These are phyloP conservation scores for Metopia argyrocephala DNA, from an alignment of 2,888 invertebrate genomes.

Conservation along the genomic window DNA sequence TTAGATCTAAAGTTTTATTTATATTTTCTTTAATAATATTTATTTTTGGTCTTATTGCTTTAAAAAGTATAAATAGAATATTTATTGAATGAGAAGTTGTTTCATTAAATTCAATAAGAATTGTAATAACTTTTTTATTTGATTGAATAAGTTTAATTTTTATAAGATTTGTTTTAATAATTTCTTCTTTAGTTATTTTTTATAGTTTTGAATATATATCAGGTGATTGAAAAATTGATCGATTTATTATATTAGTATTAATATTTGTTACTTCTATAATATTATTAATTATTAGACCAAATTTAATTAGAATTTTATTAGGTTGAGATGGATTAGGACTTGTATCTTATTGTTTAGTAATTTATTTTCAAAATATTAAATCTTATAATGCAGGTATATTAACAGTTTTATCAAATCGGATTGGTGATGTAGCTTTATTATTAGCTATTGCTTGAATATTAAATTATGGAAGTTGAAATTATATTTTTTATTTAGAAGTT, in stretches of 20 bases:
- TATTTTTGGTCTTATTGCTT: conserved; percentile 78
- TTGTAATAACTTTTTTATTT: conserved; percentile 81
- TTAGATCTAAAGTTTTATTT: conserved; percentile 80
- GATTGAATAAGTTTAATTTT: conserved; percentile 84
- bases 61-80: conserved; percentile 78
- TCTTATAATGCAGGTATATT: conserved; percentile 86
- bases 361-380: conserved; percentile 81
- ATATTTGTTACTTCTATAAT: conserved; percentile 85
- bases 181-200: conserved; percentile 83
- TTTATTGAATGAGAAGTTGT: conserved; percentile 81
- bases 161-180: conserved; percentile 83
- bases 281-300: conserved; percentile 84
- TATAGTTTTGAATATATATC: conserved; percentile 84
- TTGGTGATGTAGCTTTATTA: conserved; percentile 85
- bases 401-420: conserved; percentile 85
- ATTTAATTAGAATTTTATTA: conserved; percentile 85
- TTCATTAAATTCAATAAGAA: conserved; percentile 79
- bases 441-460: conserved; percentile 81
- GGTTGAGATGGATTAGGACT: conserved; percentile 87
- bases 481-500: conserved; percentile 80
- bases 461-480: conserved; percentile 81
- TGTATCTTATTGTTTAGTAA: conserved; percentile 85
- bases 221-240: conserved; percentile 81
- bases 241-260: conserved; percentile 83
- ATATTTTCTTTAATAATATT: conserved; percentile 77